Base-by-base conservation (phyloP, 2,888 invertebrate species). In the Trimorus sp. region DNA sequence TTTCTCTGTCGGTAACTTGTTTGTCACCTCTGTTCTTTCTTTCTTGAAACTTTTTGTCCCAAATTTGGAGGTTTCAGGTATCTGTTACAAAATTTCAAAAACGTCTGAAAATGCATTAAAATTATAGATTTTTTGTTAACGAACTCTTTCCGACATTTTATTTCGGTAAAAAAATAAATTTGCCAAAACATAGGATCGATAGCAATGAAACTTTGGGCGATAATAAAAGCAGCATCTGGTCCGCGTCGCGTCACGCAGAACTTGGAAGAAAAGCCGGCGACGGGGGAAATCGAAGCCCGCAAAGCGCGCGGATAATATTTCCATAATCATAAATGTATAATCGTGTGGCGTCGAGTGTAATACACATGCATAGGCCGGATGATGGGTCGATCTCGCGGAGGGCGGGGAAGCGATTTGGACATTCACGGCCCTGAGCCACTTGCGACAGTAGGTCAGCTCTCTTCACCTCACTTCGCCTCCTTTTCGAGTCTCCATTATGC, bases 371-470 rank as follows among this genome's bases (percentile, higher is more conserved):
- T 42, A 58, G 62, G 79, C 58, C 79, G 76, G 76, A 81, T 83
- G 83, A 83, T 79, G 73, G 83, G 83, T 81, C 75, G 79, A 74
- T 75, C 75, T 68, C 73, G 79, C 76, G 76, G 81, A 82, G 81
- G 76, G 83, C 76, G 83, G 83, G 87, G 87, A 86, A 86, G 85
- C 87, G 89, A 91, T 91, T 91, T 91, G 90, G 91, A 90, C 91
- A 91, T 89, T 89, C 88, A 87, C 90, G 91, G 90, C 91, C 91
- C 91, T 91, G 91, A 91, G 91, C 91, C 91, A 91, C 91, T 91
- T 83, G 90, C 90, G 88, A 90, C 91, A 91, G 91, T 91, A 91
- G 91, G 91, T 91, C 91, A 91, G 89, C 91, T 91, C 91, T 91
- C 91, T 90, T 91, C 90, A 89, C 90, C 89, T 90, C 83, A 66